Evolutionary conservation across 1,140 invertebrate species (phyloP).

Genomic region (Muscidifurax raptorellus): DNA sequence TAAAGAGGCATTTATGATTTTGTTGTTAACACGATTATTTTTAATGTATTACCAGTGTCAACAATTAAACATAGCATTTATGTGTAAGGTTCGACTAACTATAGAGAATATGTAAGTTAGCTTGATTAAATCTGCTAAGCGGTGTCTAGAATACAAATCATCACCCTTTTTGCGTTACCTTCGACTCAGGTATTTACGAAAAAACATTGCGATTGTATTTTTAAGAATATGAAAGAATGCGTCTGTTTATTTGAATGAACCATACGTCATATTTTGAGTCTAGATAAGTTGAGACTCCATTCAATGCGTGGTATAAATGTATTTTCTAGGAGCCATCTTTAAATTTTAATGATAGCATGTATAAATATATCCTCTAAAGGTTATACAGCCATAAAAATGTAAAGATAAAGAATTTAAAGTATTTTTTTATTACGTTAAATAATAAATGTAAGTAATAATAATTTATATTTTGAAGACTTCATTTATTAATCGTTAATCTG

Average conservation of each 20-base stretch:
- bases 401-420: conserved; percentile 33
- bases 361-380: conserved; percentile 25
- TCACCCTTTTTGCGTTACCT: conserved; percentile 48
- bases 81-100: neutral
- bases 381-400: neutral
- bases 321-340: neutral
- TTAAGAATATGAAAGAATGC: conserved; percentile 22
- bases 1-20: neutral
- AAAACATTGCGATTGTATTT: conserved; percentile 8
- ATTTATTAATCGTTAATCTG: conserved; percentile 29
- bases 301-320: conserved; percentile 2
- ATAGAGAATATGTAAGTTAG: neutral
- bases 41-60: neutral
- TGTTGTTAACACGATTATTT: neutral
- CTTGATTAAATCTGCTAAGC: neutral
- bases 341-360: conserved; percentile 17
- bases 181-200: conserved; percentile 46
- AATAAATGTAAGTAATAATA: conserved; percentile 22
- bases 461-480: conserved; percentile 22
- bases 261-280: neutral
- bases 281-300: neutral
- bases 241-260: conserved; percentile 5
- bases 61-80: conserved; percentile 19
- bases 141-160: conserved; percentile 27
- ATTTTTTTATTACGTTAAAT: conserved; percentile 45